Evolutionary conservation across 1,140 invertebrate species (phyloP).

Genomic region (Magallana ariakensis): DNA sequence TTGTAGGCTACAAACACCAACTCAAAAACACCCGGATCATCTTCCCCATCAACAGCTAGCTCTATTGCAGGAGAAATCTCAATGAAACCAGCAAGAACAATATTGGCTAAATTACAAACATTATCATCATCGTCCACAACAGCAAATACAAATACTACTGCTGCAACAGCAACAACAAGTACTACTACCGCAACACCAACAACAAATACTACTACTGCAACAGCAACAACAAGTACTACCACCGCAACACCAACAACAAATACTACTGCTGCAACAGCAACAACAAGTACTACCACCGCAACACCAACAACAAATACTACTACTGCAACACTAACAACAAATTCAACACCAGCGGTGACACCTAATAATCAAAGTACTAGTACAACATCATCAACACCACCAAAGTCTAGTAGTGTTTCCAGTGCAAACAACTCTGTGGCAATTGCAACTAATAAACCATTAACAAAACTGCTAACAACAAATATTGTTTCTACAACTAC

Average conservation of each 20-base stretch:
- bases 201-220: conserved; percentile 32
- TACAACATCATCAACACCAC: too few species aligned
- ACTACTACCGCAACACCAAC: conserved; percentile 20
- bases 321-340: neutral
- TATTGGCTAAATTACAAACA: neutral
- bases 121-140: conserved; percentile 26
- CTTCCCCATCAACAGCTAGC: neutral
- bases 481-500: neutral
- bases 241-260: conserved; percentile 34
- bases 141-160: conserved; percentile 39
- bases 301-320: conserved; percentile 18
- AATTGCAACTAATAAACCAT: too few species aligned
- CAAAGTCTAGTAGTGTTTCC: too few species aligned
- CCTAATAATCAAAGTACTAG: too few species aligned
- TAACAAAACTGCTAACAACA: neutral
- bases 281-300: conserved; percentile 27
- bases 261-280: neutral
- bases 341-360: neutral
- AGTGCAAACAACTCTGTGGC: too few species aligned
- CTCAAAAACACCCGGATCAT: neutral
- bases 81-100: neutral
- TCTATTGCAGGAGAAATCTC: neutral
- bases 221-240: conserved; percentile 18
- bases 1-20: neutral
- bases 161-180: conserved; percentile 33